Evolutionary conservation across 1,140 invertebrate species (phyloP).

Genomic region (Antheraea pernyi): DNA sequence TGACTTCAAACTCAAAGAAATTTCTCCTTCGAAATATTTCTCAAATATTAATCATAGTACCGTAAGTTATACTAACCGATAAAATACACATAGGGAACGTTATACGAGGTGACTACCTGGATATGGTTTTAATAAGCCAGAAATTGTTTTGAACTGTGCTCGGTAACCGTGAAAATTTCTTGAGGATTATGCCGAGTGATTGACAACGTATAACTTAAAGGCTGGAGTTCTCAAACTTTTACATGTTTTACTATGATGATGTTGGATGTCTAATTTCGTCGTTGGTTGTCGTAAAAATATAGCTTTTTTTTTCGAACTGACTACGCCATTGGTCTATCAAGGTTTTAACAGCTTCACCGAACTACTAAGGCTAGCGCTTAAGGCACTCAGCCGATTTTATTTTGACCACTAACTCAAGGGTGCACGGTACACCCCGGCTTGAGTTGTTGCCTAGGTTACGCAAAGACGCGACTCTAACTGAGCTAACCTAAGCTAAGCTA

Average conservation of each 20-base stretch:
- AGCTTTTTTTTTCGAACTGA: too few relatives aligned
- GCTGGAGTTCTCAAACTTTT: conserved; percentile 50
- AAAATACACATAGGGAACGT: conserved; percentile 22
- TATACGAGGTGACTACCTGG: conserved; percentile 34
- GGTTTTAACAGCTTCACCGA: too few relatives aligned
- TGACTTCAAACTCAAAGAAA: too few relatives aligned
- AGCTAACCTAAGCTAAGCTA: too few relatives aligned
- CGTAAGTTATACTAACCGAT: conserved; percentile 33
- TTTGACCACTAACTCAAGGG: too few relatives aligned
- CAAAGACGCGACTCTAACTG: too few relatives aligned
- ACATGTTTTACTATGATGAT: neutral
- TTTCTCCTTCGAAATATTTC: conserved; percentile 15
- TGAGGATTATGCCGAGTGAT: conserved; percentile 56
- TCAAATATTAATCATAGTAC: conserved; percentile 47
- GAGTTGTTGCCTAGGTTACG: too few relatives aligned
- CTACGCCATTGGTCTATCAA: too few relatives aligned
- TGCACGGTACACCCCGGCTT: too few relatives aligned
- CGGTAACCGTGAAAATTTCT: conserved; percentile 69
- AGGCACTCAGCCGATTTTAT: too few relatives aligned
- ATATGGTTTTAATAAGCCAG: conserved; percentile 62
- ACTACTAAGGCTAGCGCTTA: too few relatives aligned
- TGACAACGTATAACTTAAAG: conserved; percentile 34
- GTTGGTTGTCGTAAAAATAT: too few relatives aligned
- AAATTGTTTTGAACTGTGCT: conserved; percentile 73
- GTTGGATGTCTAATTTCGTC: neutral